Base-by-base conservation (phyloP, 2,797 vertebrate genomes). In the Nyctalus aviator region DNA sequence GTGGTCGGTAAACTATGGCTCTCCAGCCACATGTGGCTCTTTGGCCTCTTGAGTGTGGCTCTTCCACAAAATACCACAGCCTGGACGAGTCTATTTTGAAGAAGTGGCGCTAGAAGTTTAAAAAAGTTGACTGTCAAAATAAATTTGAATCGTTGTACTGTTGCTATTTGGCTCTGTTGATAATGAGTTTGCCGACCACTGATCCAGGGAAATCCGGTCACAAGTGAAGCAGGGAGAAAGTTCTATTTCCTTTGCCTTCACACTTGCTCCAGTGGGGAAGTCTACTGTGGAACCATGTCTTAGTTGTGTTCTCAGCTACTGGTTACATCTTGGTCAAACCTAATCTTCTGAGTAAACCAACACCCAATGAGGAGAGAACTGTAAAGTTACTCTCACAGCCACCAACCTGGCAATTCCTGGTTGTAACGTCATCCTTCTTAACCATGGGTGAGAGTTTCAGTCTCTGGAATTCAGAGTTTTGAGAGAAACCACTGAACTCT, bases 201-300 rank as follows among this genome's bases (percentile, higher is more conserved):
- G 30, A 44, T 50, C 53, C 8, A 59, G n/a, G 62, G 37, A 84
- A 88, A 35, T 93, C 18, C 76, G 7, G 59, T 48, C 30, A 48
- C 15, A 88, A 77, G 1, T 6, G n/a, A 62, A 93, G 69, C 25
- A 41, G 69, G 13, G 46, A 84, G 35, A 55, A 84, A n/a, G 35
- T 78, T 91, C 68, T 81, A 20, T 64, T 87, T 86, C 59, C 75
- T 88, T 73, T n/a, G 57, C 30, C 30, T 66, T 55, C 71, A 44
- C 27, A 64, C 8, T 8, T 44, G 2, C 66, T 46, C 18, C 27
- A n/a, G 14, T 8, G 50, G 69, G 32, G 32, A 46, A n/a, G 23
- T 18, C 55, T 66, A 25, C 2, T 20, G 27, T 17, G 12, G 55
- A 78, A 76, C 2, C 59, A 55, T 44, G 71, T 41, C 13, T 37